Conservation (phyloP, 1,140 invertebrate genomes). For the Schlechtendalia chinensis region DNA sequence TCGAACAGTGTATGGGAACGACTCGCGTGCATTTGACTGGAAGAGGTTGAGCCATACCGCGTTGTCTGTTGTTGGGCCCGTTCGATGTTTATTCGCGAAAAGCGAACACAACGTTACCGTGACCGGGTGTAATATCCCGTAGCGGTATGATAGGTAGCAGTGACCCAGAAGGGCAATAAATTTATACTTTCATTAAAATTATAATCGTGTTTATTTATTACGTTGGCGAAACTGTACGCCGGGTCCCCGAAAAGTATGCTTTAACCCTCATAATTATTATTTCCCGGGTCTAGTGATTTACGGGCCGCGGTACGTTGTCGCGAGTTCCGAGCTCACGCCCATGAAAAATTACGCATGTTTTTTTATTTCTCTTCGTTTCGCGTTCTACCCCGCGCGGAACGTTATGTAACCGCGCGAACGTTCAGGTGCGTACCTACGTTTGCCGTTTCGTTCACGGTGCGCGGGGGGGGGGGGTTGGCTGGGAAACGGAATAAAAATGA, state of each 20-base stretch:
- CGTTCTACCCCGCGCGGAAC: too few relatives aligned
- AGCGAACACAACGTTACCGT: background rate
- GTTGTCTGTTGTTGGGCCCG: too few relatives aligned
- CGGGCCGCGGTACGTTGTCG: background rate
- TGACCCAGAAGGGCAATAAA: conserved; percentile 36
- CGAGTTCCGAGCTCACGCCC: conserved; percentile 15
- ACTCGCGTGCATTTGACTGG: background rate
- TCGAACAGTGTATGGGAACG: too few relatives aligned
- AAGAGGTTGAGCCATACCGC: too few relatives aligned
- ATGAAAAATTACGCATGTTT: conserved; percentile 18
- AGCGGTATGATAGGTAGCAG: conserved; percentile 9
- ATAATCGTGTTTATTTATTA: conserved; percentile 48
- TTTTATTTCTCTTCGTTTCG: background rate
- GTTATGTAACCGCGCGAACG: background rate
- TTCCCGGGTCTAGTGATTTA: conserved; percentile 33
- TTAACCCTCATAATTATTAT: conserved; percentile 49
- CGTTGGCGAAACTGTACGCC: conserved; percentile 10
- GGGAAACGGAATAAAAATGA: background rate
- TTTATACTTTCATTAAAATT: conserved; percentile 48
- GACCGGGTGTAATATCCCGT: background rate
- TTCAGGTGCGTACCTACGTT: background rate
- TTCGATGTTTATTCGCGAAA: conserved; percentile 37
- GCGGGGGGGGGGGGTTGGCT: too few relatives aligned
- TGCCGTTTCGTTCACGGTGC: background rate
- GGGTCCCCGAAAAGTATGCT: conserved; percentile 30